Evolutionary conservation across 2,888 invertebrate species (phyloP), one percentile per base, ranked within the genome.

Genomic region (Julus scanicus): DNA sequence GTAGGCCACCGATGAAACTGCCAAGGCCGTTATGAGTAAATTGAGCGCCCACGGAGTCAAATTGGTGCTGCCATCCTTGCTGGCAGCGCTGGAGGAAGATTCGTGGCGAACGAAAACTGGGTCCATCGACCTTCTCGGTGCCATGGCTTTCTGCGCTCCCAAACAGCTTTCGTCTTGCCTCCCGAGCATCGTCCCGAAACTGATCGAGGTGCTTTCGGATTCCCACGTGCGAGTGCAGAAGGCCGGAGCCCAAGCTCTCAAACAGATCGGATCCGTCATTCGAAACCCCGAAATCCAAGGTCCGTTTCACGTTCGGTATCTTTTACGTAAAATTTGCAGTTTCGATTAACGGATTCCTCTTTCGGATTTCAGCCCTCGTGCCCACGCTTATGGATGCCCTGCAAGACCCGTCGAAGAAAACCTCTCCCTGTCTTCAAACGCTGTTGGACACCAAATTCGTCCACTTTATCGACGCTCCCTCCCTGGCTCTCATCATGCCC

Each of bases 71-170:
- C 99, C 99, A 0, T 96, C 98, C 89, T 94, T 99, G 89, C 93
- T 99, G 89, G 95, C 96, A 90, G 99, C 98, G 53, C 93, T 99
- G 88, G 97, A 99, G 92, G 98, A 99, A 92, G 99, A 99, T 93
- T 98, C 98, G 20, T 99, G 99, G 99, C 94, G 99, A 91, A 99
- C 99, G 0, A 99, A 99, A 93, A 97, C 97, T 9, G 97, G 96
- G 49, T 98, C 98, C 0, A 97, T 99, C 88, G 99, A 99, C 92
- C 93, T 99, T 88, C 94, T 99, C 44, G 99, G 99, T 13, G 97
- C 98, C 15, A 99, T 99, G 99, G 99, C 99, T 0, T 98, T 96
- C 93, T 99, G 99, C 93, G 99, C 99, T 0, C 99, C 99, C 0
- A 98, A 99, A 92, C 99, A 99, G 93, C 93, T 99, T 89, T 99